Base-by-base conservation (phyloP, 1,140 invertebrate species). In the Leptoteleia sp. region DNA sequence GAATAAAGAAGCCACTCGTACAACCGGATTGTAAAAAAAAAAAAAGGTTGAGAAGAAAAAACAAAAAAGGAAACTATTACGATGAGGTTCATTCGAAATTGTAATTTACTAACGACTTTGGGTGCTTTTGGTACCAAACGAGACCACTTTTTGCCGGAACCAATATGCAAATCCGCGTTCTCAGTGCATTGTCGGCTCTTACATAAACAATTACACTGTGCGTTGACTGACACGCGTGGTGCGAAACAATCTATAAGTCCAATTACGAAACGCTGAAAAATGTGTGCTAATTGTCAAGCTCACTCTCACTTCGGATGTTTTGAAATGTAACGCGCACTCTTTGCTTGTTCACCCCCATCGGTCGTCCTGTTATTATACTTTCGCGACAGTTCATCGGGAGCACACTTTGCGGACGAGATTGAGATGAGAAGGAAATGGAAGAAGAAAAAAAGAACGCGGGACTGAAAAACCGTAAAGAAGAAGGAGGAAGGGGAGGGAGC, bases 191-290 rank as follows among this genome's bases (percentile, higher is more conserved):
- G 15, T 11, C 13, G 48, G 7, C 13, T 61, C 11, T 64, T 55
- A 57, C 31, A 42, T 65, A 40, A 64, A 64, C 7, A 22, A 55
- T 57, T 52, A 15, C 57, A 64, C 50, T 55, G 15, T 40, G 33
- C 33, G 35, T 38, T 9, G 33, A 57, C 25, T 33, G 29, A 54
- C 29, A 12, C 29, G 48, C 8, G 27, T 9, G 22, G 22, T 45
- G 55, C 38, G 9, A 62, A 55, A 57, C 25, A 43, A 75, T 67
- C 27, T 43, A 17, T 35, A 45, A 31, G 5, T 61, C 43, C 54
- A 67, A 61, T 75, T 65, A 67, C 45, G 59, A 64, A 65, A 57
- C 4, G 19, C 27, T 17, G 11, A 19, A 40, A 50, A 40, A 65
- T 73, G 9, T n/a, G 35, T 16, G 71, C 42, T 64, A 73, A 73